Conservation (phyloP, 2,888 invertebrate genomes). For the Eilema sororculum region DNA sequence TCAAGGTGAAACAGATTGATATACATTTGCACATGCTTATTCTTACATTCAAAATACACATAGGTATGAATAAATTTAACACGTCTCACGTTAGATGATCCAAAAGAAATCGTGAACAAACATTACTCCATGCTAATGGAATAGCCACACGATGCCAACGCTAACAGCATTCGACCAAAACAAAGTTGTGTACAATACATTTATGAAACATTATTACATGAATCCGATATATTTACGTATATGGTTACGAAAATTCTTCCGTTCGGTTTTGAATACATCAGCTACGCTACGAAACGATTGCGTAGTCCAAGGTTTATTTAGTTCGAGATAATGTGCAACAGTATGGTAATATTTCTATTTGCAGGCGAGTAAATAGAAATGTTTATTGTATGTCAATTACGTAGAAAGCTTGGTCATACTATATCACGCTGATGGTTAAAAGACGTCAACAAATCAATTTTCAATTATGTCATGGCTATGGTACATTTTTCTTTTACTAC, state of each 20-base stretch:
- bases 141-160: conserved; percentile 53
- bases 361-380: conserved; percentile 12
- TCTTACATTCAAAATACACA: conserved; percentile 12
- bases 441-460: background rate
- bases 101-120: conserved; percentile 68
- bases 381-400: conserved; percentile 14
- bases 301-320: conserved; percentile 7
- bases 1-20: conserved; percentile 41
- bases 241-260: conserved; percentile 9
- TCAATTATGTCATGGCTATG: background rate
- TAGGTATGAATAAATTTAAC: conserved; percentile 53
- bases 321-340: conserved; percentile 5
- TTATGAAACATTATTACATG: conserved; percentile 16
- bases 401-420: background rate
- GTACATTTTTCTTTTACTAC: background rate
- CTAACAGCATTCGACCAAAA: conserved; percentile 33
- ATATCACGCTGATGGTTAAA: background rate
- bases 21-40: conserved; percentile 26
- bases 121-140: conserved; percentile 51
- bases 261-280: conserved; percentile 1
- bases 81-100: conserved; percentile 57
- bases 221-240: conserved; percentile 6
- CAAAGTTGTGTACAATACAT: conserved; percentile 18
- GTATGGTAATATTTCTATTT: conserved; percentile 7
- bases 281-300: conserved; percentile 1